Evolutionary conservation across 2,797 vertebrate genomes (phyloP).

Genomic region (Gadopsis marmoratus): DNA sequence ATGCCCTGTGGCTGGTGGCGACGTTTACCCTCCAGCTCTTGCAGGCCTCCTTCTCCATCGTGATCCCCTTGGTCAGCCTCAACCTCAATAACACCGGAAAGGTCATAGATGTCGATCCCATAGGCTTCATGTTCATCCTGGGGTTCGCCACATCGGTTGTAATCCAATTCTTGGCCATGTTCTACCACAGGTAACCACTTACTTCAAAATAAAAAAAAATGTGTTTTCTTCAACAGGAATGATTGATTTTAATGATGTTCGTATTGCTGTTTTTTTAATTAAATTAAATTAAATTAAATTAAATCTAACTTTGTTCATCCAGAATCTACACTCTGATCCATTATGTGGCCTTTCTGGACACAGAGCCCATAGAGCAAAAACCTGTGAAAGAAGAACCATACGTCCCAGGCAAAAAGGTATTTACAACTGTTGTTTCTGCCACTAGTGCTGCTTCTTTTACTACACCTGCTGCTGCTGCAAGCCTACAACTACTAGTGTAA

Average conservation of each 20-base stretch:
- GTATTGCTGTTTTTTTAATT: neutral
- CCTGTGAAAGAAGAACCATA: neutral
- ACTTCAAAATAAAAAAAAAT: too few relatives aligned
- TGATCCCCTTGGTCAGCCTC: slow-evolving; percentile 41
- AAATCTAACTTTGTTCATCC: neutral
- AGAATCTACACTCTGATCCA: slow-evolving; percentile 78
- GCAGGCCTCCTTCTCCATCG: slow-evolving; percentile 32
- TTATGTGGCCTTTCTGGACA: slow-evolving; percentile 73
- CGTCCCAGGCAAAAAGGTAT: slow-evolving; percentile 43
- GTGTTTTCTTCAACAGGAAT: neutral
- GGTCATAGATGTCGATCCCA: slow-evolving; percentile 65
- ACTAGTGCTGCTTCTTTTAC: neutral
- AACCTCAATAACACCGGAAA: fast-evolving
- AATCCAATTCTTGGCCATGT: slow-evolving; percentile 83
- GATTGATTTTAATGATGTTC: too few relatives aligned
- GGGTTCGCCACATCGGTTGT: slow-evolving; percentile 69
- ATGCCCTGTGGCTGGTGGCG: slow-evolving; percentile 77
- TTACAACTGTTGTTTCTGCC: neutral
- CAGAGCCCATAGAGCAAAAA: slow-evolving; percentile 42
- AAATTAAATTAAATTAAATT: too few relatives aligned
- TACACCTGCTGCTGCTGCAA: neutral
- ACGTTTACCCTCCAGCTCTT: slow-evolving; percentile 76
- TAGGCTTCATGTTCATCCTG: slow-evolving; percentile 81
- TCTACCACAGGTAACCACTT: slow-evolving; percentile 80
- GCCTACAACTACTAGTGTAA: neutral